Evolutionary conservation across 2,888 invertebrate species (phyloP).

Genomic region (Acronicta alni): DNA sequence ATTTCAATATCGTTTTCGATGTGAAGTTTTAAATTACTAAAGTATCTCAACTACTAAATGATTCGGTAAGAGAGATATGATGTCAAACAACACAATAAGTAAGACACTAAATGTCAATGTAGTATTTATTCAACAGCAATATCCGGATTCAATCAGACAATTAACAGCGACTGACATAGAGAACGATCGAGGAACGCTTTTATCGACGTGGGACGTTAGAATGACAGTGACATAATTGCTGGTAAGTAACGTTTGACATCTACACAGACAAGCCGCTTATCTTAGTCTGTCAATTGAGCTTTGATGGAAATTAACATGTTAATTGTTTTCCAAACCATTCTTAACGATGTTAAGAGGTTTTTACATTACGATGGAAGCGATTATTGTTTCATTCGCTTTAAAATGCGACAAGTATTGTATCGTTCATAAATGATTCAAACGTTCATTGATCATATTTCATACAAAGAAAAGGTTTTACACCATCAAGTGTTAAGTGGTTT

Average conservation of each 20-base stretch:
- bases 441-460: constrained; percentile 16
- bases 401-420: constrained; percentile 25
- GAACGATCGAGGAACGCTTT: constrained; percentile 49
- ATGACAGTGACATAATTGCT: constrained; percentile 43
- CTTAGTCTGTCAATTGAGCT: constrained; percentile 19
- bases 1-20: too few relatives aligned
- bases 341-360: constrained; percentile 9
- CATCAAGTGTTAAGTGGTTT: constrained; percentile 31
- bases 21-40: too few relatives aligned
- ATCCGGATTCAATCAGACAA: constrained; percentile 49
- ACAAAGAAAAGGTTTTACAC: constrained; percentile 12
- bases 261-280: constrained; percentile 20
- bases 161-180: constrained; percentile 39
- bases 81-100: constrained; percentile 8
- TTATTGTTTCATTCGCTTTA: constrained; percentile 27
- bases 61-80: constrained; percentile 9
- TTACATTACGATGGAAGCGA: constrained; percentile 18
- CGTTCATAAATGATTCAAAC: constrained; percentile 29
- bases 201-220: constrained; percentile 36
- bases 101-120: constrained; percentile 12
- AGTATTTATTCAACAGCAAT: constrained; percentile 47
- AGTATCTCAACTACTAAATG: too few relatives aligned
- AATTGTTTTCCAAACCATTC: constrained; percentile 17
- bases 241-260: constrained; percentile 48
- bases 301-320: constrained; percentile 25